phyloP scores from a whole-genome alignment of 2,888 invertebrate genomes.

The Limnephilus auricula region DNA sequence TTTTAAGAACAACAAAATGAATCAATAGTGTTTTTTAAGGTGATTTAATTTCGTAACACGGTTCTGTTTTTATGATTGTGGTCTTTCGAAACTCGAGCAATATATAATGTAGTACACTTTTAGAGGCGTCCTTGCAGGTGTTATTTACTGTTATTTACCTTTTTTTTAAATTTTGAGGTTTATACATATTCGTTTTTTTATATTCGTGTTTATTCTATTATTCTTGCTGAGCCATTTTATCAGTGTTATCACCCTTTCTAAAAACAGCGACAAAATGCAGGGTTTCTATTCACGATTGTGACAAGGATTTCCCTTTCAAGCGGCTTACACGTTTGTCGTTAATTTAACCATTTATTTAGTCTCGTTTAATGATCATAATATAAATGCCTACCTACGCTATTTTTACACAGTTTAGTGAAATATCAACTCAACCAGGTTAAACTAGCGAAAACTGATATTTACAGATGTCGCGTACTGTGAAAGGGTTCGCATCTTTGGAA shows the following conservation, averaged over 20 bases:
- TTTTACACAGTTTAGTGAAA: background rate
- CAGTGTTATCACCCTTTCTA: background rate
- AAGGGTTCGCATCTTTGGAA: background rate
- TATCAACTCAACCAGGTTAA: background rate
- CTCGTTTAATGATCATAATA: too few species aligned
- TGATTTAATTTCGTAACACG: background rate
- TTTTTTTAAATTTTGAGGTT: background rate
- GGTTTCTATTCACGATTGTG: background rate
- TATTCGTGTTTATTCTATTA: background rate
- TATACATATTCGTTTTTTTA: background rate
- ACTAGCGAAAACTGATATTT: background rate
- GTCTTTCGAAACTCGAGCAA: background rate
- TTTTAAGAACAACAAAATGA: background rate
- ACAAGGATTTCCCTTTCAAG: background rate
- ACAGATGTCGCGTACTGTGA: background rate
- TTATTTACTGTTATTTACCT: background rate
- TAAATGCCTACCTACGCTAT: too few species aligned
- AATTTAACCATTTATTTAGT: too few species aligned
- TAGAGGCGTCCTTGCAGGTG: background rate
- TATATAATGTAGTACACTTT: background rate
- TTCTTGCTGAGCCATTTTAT: background rate
- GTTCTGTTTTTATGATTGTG: background rate
- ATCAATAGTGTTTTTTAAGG: background rate
- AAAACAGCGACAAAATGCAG: background rate
- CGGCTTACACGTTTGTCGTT: too few species aligned